Base-by-base conservation (phyloP, 2,888 invertebrate species). In the Nomada ferruginata region DNA sequence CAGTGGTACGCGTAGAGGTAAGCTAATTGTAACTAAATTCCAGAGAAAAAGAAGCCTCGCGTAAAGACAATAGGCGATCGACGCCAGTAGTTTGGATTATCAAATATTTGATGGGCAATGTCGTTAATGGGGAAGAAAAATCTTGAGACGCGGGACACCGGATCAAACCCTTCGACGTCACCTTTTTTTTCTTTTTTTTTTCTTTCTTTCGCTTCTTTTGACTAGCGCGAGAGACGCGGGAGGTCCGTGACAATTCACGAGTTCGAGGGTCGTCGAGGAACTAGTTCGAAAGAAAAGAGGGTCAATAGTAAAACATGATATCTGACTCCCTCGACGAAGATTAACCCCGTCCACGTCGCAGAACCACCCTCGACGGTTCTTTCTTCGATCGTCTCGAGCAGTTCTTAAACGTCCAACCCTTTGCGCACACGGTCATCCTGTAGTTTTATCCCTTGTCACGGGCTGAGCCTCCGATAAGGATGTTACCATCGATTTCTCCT, bases 1-100 rank as follows among this genome's bases (percentile, higher is more conserved):
- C 36, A 15, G 9, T 1, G 47, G 3, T 20, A 2, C 50, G 60
- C 59, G 36, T n/a, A 26, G n/a, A n/a, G n/a, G n/a, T n/a, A n/a
- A n/a, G 59, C 20, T 55, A 63, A 64, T 63, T 52, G 53, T 73
- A 77, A 73, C 69, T 59, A 81, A 64, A 73, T 77, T 53, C 60
- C 42, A 65, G 59, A 69, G 73, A 15, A 65, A 73, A 71, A 65
- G 65, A 74, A 74, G 60, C 18, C 15, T 47, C 2, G 23, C 26
- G 63, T 29, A 13, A 20, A 29, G 53, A 7, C 36, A 36, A 7
- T 7, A 7, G 36, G 7, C 5, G 7, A 29, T 29, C 7, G 7
- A 5, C 29, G 0, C 36, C 36, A 7, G 36, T 36, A 26, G 47
- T 15, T 47, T 11, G 11, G 13, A 47, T 47, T 47, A 47, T 36